phyloP scores from a whole-genome alignment of 2,113 vertebrate genomes.

The Anolis sagrei region DNA sequence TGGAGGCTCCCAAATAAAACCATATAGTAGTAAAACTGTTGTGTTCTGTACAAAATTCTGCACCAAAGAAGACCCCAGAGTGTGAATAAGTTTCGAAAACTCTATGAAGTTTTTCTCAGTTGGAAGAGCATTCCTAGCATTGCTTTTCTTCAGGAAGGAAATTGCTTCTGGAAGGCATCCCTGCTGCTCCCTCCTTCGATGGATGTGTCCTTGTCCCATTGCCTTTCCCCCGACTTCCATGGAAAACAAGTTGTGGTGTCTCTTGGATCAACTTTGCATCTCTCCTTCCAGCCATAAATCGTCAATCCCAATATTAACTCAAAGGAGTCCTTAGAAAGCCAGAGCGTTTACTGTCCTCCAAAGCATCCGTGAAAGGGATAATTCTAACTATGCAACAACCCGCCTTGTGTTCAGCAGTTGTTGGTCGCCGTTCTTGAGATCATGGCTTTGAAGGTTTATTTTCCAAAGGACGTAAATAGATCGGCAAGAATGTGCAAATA shows the following conservation, averaged over 20 bases:
- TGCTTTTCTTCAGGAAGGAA: no score
- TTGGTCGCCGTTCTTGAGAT: conserved; percentile 70
- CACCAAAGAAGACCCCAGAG: no score
- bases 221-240: background rate
- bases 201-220: background rate
- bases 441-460: conserved; percentile 69
- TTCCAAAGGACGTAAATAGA: conserved; percentile 51
- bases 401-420: conserved; percentile 64
- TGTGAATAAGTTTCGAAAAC: no score
- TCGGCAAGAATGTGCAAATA: conserved; percentile 50
- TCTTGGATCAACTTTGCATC: background rate
- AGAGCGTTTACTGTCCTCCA: conserved; percentile 57
- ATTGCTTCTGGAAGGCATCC: no score
- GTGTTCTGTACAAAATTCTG: no score
- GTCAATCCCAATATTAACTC: conserved; percentile 41
- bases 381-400: conserved; percentile 73
- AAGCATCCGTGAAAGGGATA: conserved; percentile 73
- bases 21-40: no score
- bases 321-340: conserved; percentile 37
- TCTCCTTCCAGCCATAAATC: background rate
- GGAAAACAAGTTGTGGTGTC: background rate
- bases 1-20: no score
- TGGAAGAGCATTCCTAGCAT: no score
- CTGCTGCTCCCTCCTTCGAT: background rate
- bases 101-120: no score